Percentiles rank a stretch among this genome's conserved stretches.
Evolutionary conservation across 2,113 vertebrate species (phyloP).

Genomic region (Synodontis membranacea): DNA sequence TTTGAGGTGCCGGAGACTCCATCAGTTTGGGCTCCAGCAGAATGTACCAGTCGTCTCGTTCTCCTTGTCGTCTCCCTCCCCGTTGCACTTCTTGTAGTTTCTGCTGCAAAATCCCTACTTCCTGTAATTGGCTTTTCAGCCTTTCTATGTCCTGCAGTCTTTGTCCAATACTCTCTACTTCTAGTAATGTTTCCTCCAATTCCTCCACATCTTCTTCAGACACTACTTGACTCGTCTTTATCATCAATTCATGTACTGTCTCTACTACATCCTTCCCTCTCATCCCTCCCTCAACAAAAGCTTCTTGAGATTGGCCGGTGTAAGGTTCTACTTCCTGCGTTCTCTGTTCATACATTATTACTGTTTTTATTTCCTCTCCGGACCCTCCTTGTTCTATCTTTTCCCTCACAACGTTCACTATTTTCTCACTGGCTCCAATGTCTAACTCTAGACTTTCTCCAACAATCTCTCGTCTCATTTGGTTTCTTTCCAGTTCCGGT

Average conservation of each 20-base stretch:
- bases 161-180: conserved; percentile 40
- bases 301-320: conserved; percentile 43
- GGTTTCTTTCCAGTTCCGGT: not conserved
- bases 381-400: not conserved
- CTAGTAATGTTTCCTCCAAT: conserved; percentile 40
- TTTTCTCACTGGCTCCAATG: not conserved
- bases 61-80: not conserved
- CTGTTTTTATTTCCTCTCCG: conserved; percentile 16
- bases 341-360: conserved; percentile 33
- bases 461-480: not conserved
- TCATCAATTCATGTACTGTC: conserved; percentile 32
- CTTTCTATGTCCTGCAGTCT: conserved; percentile 43
- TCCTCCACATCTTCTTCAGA: conserved; percentile 41
- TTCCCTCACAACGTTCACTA: conserved; percentile 6
- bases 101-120: conserved; percentile 56
- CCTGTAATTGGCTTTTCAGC: conserved; percentile 52
- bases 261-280: conserved; percentile 49
- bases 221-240: conserved; percentile 17
- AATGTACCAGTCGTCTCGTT: conserved; percentile 50
- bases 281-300: conserved; percentile 33
- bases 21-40: conserved; percentile 30
- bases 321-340: conserved; percentile 9
- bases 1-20: not conserved
- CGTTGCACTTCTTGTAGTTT: conserved; percentile 23
- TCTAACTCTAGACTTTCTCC: conserved; percentile 9